Base-by-base conservation (phyloP, 2,113 vertebrate genomes). In the Lophius piscatorius region DNA sequence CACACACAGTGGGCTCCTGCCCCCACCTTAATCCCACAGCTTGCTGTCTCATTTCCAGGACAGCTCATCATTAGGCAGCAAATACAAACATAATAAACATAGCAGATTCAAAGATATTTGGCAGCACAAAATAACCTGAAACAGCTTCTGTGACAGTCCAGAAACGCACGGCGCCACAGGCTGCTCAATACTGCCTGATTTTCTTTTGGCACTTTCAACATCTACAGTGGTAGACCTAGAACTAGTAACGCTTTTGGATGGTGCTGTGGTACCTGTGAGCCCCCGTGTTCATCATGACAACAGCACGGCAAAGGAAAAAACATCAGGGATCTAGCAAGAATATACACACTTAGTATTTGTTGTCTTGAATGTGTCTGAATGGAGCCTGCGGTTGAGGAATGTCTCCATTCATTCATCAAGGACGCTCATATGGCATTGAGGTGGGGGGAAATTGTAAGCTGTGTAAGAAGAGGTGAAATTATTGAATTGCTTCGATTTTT, bases 1-100 rank as follows among this genome's bases (percentile, higher is more conserved):
- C 33, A 9, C 7, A 63, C 29, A 24, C 26, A 23, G 16, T 35
- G 11, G 20, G 35, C 28, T 59, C 40, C 33, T 63, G 39, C 50
- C 70, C 38, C 58, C 42, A 59, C 24, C 55, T 47, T 9, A 56
- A 23, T 46, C 46, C 63, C 51, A 47, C 50, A 63, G 22, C 59
- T 49, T 50, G 42, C 49, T 9, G 10, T 69, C 61, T 89, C 80
- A 67, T 82, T 85, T 76, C 74, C 86, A 79, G 81, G 49, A 76
- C 79, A 28, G 71, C 69, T 82, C 59, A 67, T 74, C 41, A 74
- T 76, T 69, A 66, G 51, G 14, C 42, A 2, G 23, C 28, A 60
- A 45, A 71, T 20, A 66, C 47, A 66, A 61, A 67, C 8, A 54
- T 57, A 41, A n/a, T 47, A 65, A 74, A 66, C 61, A 22, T 3